Evolutionary conservation across 35 echinoderm and acorn worm genomes (phyloP).

Genomic region (Heliocidaris tuberculata): DNA sequence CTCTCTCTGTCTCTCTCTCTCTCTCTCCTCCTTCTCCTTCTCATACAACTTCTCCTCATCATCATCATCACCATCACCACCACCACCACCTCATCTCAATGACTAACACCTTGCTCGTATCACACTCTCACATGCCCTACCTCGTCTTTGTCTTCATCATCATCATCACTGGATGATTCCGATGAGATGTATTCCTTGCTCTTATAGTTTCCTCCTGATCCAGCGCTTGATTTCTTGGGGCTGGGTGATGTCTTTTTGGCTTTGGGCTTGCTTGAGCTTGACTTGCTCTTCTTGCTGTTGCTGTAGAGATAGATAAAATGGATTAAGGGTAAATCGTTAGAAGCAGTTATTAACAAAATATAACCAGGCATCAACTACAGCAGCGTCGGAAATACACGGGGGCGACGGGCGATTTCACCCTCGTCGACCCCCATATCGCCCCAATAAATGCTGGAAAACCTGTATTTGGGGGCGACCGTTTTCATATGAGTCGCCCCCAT

Average conservation of each 20-base stretch:
- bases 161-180: constrained; percentile 71
- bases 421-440: too few species aligned
- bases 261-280: constrained; percentile 16
- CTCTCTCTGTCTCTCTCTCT: too few species aligned
- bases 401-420: too few species aligned
- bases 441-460: too few species aligned
- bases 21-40: constrained; percentile 50
- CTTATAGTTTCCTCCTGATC: constrained; percentile 83
- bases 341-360: neutral
- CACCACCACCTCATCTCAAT: constrained; percentile 14
- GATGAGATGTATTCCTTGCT: constrained; percentile 94
- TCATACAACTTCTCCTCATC: constrained; percentile 21
- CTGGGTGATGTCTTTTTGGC: constrained; percentile 50
- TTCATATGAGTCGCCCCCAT: too few species aligned
- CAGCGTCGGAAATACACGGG: too few species aligned
- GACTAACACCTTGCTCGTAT: neutral
- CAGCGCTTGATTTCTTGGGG: constrained; percentile 83
- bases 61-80: constrained; percentile 45
- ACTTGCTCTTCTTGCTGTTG: constrained; percentile 49
- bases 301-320: neutral
- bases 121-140: constrained; percentile 43
- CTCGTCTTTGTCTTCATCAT: constrained; percentile 64
- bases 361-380: too few species aligned
- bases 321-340: neutral
- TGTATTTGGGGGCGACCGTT: too few species aligned